These are phyloP conservation scores for Campoletis sonorensis DNA, from an alignment of 1,140 invertebrate species.

Conservation along the genomic window DNA sequence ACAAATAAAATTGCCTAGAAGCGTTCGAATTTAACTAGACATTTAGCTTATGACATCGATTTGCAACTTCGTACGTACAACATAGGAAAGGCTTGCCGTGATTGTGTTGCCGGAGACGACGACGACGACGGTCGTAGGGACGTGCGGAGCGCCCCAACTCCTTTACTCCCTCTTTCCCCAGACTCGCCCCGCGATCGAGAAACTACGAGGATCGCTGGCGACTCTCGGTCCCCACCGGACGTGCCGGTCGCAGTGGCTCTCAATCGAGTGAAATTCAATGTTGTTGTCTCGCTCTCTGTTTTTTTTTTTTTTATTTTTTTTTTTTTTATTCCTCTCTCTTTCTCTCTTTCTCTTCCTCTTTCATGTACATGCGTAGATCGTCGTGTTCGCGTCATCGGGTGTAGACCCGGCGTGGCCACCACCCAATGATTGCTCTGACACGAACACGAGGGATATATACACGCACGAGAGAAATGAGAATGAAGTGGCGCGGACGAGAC, in stretches of 20 bases:
- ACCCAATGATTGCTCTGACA: constrained; percentile 46
- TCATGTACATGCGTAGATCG: constrained; percentile 18
- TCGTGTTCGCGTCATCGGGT: constrained; percentile 41
- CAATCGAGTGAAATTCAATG: constrained; percentile 46
- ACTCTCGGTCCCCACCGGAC: constrained; percentile 62
- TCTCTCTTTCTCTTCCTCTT: constrained; percentile 21
- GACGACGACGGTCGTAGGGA: not conserved
- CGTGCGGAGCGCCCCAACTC: not conserved
- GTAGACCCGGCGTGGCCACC: constrained; percentile 18
- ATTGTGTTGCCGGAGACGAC: not conserved
- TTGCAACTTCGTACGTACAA: not conserved
- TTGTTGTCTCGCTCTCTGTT: no score
- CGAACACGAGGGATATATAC: constrained; percentile 43
- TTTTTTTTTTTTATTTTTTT: no score
- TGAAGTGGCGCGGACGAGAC: constrained; percentile 31
- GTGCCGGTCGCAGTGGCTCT: constrained; percentile 62
- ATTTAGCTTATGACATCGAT: not conserved
- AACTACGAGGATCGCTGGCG: constrained; percentile 44
- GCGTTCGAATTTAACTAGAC: not conserved
- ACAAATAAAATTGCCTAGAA: no score
- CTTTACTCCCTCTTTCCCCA: not conserved
- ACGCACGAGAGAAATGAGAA: constrained; percentile 36
- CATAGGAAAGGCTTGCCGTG: not conserved
- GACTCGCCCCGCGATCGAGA: constrained; percentile 10
- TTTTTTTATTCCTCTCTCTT: constrained; percentile 3